Evolutionary conservation across 2,888 invertebrate genomes (phyloP).

Genomic region (Acutogordius australiensis): DNA sequence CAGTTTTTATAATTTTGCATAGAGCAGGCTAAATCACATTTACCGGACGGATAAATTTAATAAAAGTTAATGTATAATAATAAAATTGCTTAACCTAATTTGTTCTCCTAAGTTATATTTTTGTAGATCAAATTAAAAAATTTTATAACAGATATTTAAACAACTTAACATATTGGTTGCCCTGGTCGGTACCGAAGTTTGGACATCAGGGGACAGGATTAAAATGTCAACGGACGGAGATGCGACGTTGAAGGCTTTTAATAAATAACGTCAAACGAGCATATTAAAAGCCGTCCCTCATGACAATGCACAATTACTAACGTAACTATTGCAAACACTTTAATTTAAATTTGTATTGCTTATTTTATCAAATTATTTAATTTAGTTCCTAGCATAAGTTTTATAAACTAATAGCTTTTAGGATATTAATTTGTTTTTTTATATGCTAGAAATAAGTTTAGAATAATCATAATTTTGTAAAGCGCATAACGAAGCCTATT

Average conservation of each 20-base stretch:
- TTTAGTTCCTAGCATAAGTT: too few species aligned
- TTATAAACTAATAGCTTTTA: too few species aligned
- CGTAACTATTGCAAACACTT: too few species aligned
- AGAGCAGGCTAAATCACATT: too few species aligned
- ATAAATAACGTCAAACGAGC: conserved; percentile 49
- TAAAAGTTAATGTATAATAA: too few species aligned
- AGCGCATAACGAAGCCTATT: conserved; percentile 11
- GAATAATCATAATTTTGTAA: too few species aligned
- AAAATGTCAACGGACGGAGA: conserved; percentile 50
- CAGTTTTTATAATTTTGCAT: too few species aligned
- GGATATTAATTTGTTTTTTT: too few species aligned
- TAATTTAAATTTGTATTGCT: too few species aligned
- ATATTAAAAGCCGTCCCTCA: conserved; percentile 56
- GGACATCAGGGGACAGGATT: conserved; percentile 63
- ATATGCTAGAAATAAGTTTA: too few species aligned
- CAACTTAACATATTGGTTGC: conserved; percentile 81
- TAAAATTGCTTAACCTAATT: background rate
- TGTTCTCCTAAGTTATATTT: background rate
- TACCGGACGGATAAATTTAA: too few species aligned
- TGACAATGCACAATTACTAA: conserved; percentile 78
- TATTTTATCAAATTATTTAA: too few species aligned
- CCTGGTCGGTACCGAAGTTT: conserved; percentile 78
- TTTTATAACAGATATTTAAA: conserved; percentile 42
- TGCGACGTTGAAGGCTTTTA: conserved; percentile 56
- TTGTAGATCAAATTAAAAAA: conserved; percentile 21